Percentiles rank a stretch among this genome's conserved stretches.
These are phyloP conservation scores for Eurois occulta DNA, from an alignment of 2,888 invertebrate species.

Conservation along the genomic window DNA sequence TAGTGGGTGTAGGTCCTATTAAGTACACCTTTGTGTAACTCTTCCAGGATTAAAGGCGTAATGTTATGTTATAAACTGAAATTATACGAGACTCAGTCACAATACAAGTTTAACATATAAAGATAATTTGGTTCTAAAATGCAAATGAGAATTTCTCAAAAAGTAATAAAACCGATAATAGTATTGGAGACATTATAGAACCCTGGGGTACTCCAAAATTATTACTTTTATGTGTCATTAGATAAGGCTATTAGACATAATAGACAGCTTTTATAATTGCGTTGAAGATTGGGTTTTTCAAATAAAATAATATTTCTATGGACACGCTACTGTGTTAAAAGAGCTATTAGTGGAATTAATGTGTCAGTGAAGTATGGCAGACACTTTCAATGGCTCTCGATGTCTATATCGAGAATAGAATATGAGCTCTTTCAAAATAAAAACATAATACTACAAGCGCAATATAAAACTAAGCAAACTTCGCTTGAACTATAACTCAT, in stretches of 20 bases:
- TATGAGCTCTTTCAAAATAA: background rate
- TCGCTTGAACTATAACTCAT: background rate
- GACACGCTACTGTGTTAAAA: background rate
- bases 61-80: background rate
- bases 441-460: background rate
- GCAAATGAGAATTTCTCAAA: slow-evolving; percentile 17
- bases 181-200: background rate
- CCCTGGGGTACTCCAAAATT: slow-evolving; percentile 24
- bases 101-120: slow-evolving; percentile 2
- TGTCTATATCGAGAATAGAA: background rate
- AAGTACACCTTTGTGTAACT: background rate
- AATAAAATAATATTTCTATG: background rate
- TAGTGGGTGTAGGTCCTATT: background rate
- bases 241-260: slow-evolving; percentile 28
- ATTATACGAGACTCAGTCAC: background rate
- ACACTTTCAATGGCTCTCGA: background rate
- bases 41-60: background rate
- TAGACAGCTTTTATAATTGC: slow-evolving; percentile 26
- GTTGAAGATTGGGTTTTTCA: background rate
- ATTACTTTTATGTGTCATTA: slow-evolving; percentile 40
- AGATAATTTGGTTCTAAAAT: slow-evolving; percentile 14
- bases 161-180: slow-evolving; percentile 25
- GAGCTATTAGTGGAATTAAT: background rate
- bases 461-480: background rate
- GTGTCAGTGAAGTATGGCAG: background rate